Evolutionary conservation across 2,113 vertebrate genomes (phyloP), one percentile per base, ranked within the genome.

Genomic region (Cisticola juncidis): DNA sequence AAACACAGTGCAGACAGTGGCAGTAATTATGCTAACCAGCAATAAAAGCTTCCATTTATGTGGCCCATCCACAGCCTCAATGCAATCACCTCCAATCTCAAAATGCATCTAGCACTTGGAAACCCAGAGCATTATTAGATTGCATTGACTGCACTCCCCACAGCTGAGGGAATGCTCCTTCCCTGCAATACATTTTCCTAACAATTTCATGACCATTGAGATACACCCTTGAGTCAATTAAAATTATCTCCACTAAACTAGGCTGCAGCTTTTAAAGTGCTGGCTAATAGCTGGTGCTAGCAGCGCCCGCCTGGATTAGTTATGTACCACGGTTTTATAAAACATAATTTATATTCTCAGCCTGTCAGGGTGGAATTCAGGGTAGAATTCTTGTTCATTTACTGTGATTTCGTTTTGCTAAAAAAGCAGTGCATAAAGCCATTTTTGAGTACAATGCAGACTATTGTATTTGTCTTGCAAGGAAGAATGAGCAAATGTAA

Each of bases 181-280:
- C 68, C 54, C 72, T 93, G 77, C 92, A 96, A 91, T 95, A 92
- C 91, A 57, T 94, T 95, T 93, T 82, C 65, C 70, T 90, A 95
- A 97, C 94, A 95, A 95, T 95, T 90, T 96, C 95, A 69, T 69
- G 86, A 84, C 92, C 83, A 70, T 79, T 76, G 90, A 96, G 95
- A 97, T 94, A 86, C 84, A 90, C 81, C 61, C 92, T 81, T 94
- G 92, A 97, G 95, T 97, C 96, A 97, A 95, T 97, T 97, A 97
- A 97, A 97, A 97, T 97, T 95, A 97, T 97, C 94, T 96, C 76
- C 60, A 45, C 91, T 95, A 92, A 94, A 97, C 93, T 89, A 94
- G 66, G 31, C 92, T 86, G 81, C 90, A 95, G 94, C 94, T 96
- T 96, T 96, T 96, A 95, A 97, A 96, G 80, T 69, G 78, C 82